Evolutionary conservation across 2,113 vertebrate genomes (phyloP), one percentile per base, ranked within the genome.

Genomic region (Fulmarus glacialis): DNA sequence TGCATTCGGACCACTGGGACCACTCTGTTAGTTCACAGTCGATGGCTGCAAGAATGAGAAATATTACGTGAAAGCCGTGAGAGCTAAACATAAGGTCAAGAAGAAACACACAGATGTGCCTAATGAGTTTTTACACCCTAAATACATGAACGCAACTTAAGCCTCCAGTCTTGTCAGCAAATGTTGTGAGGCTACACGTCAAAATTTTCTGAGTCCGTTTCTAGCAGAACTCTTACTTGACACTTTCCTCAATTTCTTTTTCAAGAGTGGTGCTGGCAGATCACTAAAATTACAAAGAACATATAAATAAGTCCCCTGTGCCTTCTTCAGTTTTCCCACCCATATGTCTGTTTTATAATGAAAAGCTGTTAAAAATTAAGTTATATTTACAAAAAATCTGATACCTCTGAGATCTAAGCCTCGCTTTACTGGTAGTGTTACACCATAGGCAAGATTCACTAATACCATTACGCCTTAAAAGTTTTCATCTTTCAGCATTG

Each of bases 1-100:
- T 99, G 95, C 99, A 99, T 96, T 99, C 99, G 0, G 99, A 99
- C 99, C 99, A 99, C 66, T 99, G 99, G 3, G 99, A 99, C 99
- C 99, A 99, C 85, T 99, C 99, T 0, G 99, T 99, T 95, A 99
- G 98, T 92, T 99, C 95, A 70, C 99, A 99, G 98, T 99, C 98
- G 7, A 99, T 99, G 40, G 99, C 99, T 99, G 96, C 24, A 45
- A 82, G 66, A 95, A 47, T 0, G 1, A 72, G 52, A 40, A 87
- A 53, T 24, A 8, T 4, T 36, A 29, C 40, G 20, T 1, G 2
- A 19, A 87, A 70, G 3, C 55, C 5, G 0, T 5, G 11, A 60
- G 22, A 30, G 12, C 21, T 42, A 8, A 89, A 16, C 21, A 29
- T 10, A 13, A 67, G 38, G 63, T 11, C 10, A 47, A 21, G 43